Evolutionary conservation across 2,888 invertebrate genomes (phyloP).

Genomic region (Pediacus dermestoides): DNA sequence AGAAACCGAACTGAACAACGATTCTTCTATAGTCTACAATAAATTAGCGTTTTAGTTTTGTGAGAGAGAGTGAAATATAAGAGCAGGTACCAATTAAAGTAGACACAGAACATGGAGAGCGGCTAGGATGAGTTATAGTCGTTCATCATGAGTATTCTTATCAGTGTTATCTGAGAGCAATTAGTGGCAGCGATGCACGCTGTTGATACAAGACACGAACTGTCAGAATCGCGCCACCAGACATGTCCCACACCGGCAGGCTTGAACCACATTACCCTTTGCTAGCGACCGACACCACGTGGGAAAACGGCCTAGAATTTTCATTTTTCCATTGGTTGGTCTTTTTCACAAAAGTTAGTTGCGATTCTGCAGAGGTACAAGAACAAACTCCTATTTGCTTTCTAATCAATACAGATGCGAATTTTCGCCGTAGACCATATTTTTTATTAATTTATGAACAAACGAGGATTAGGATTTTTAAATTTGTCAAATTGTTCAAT

Average conservation of each 20-base stretch:
- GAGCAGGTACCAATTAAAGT: conserved; percentile 36
- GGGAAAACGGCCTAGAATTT: too few relatives aligned
- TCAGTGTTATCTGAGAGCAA: conserved; percentile 42
- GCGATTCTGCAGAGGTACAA: too few relatives aligned
- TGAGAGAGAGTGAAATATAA: conserved; percentile 31
- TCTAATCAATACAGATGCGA: too few relatives aligned
- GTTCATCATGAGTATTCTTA: conserved; percentile 39
- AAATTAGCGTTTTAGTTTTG: conserved; percentile 18
- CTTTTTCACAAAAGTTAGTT: too few relatives aligned
- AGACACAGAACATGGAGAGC: conserved; percentile 34
- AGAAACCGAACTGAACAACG: too few relatives aligned
- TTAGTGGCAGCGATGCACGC: conserved; percentile 42
- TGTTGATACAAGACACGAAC: conserved; percentile 41
- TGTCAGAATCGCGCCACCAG: conserved; percentile 38
- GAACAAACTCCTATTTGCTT: too few relatives aligned
- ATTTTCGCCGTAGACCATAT: too few relatives aligned
- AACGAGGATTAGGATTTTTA: too few relatives aligned
- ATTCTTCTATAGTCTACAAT: conserved; percentile 11
- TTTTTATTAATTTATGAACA: too few relatives aligned
- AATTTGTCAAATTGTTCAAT: too few relatives aligned
- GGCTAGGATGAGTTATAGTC: conserved; percentile 36
- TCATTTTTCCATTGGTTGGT: too few relatives aligned
- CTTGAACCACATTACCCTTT: conserved; percentile 3
- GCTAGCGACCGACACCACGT: too few relatives aligned
- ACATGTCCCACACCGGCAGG: conserved; percentile 20